A percentile compares a stretch with the other conserved stretches of the same genome.
Conservation (phyloP, 2,113 vertebrate genomes). For the Mola mola region DNA sequence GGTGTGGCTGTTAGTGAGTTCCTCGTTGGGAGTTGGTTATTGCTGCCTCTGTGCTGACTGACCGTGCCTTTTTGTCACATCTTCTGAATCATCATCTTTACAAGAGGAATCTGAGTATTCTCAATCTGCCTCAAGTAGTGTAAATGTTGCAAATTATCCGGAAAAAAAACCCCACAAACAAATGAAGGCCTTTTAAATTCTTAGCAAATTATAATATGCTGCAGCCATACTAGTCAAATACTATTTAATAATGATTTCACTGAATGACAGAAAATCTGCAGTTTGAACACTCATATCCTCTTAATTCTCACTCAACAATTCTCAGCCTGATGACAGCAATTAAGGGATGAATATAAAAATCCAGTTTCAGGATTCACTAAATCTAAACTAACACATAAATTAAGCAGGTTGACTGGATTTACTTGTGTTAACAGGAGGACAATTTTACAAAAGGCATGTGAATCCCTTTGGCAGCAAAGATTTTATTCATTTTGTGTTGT, state of each 20-base stretch:
- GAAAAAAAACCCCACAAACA: neutral
- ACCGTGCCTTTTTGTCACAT: slow-evolving; percentile 39
- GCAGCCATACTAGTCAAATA: neutral
- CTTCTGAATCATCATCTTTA: slow-evolving; percentile 4
- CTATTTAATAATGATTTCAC: neutral
- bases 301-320: neutral
- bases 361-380: too few relatives aligned
- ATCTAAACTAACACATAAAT: too few relatives aligned
- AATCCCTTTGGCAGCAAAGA: neutral
- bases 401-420: too few relatives aligned
- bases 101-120: slow-evolving; percentile 55
- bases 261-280: neutral
- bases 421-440: too few relatives aligned
- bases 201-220: neutral
- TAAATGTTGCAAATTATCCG: neutral
- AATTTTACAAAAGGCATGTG: too few relatives aligned
- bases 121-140: slow-evolving; percentile 4
- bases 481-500: too few relatives aligned
- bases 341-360: too few relatives aligned
- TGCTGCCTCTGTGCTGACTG: slow-evolving; percentile 32
- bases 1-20: neutral
- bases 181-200: neutral
- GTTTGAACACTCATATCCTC: slow-evolving; percentile 27
- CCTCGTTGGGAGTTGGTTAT: slow-evolving; percentile 8
- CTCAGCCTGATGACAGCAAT: neutral